Percentiles rank a stretch among this genome's conserved stretches.
Conservation (phyloP, 2,888 invertebrate species). For the Tryphoninae sp. region DNA sequence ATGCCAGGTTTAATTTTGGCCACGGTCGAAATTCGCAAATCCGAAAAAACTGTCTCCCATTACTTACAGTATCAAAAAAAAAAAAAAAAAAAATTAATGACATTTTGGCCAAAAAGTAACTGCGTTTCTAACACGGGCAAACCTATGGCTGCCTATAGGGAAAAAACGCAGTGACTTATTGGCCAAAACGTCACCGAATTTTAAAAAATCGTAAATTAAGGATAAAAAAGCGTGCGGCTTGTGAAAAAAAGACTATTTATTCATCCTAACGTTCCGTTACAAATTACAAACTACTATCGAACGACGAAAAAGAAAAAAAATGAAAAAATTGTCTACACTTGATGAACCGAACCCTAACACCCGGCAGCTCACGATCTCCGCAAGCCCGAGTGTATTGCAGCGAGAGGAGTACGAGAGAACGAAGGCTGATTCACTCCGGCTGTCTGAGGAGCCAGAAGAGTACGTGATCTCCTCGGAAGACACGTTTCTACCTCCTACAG, state of each 20-base stretch:
- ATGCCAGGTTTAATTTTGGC: no score
- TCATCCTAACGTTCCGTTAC: background rate
- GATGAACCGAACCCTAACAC: constrained; percentile 34
- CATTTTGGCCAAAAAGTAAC: no score
- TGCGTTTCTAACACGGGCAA: no score
- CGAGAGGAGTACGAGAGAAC: constrained; percentile 43
- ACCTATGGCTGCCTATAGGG: background rate
- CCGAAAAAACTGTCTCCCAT: no score
- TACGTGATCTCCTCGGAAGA: constrained; percentile 64
- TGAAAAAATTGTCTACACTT: background rate
- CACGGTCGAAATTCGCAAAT: no score
- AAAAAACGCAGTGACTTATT: background rate
- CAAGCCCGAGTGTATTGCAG: constrained; percentile 29
- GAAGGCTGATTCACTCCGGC: constrained; percentile 63
- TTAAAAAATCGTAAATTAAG: background rate
- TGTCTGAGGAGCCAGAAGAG: constrained; percentile 40
- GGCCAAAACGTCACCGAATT: background rate
- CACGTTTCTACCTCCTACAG: constrained; percentile 63
- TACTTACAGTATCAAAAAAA: no score
- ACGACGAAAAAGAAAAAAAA: background rate
- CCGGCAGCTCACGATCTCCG: constrained; percentile 16
- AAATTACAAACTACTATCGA: background rate
- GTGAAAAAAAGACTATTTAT: background rate
- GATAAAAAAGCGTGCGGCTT: background rate
- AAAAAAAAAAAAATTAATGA: no score